phyloP scores from a whole-genome alignment of 2,888 invertebrate species.

The Leptopilina drosophilae region DNA sequence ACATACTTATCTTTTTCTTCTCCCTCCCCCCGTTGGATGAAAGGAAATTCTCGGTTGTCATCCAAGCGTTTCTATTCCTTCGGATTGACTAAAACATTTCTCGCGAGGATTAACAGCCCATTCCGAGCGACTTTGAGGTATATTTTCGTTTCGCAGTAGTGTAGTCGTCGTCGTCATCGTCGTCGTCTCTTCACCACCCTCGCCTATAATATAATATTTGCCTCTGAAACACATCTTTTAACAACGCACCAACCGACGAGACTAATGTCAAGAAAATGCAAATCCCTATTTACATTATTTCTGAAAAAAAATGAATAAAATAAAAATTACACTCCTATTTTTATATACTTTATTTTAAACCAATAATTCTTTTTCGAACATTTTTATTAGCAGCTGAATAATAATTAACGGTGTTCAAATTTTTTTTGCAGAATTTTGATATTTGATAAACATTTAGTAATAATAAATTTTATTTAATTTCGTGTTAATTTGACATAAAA shows the following conservation, averaged over 20 bases:
- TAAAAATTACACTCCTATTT: too few species aligned
- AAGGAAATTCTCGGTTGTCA: constrained; percentile 22
- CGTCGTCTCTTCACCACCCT: constrained; percentile 27
- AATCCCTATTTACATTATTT: too few species aligned
- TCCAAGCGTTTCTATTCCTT: constrained; percentile 19
- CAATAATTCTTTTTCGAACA: too few species aligned
- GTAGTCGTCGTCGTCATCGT: not conserved
- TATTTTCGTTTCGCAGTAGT: constrained; percentile 59
- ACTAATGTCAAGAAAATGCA: too few species aligned
- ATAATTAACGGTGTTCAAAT: too few species aligned
- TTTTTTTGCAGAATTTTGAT: too few species aligned
- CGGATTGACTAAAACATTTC: constrained; percentile 26
- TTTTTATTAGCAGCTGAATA: too few species aligned
- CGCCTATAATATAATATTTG: constrained; percentile 19
- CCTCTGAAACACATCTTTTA: constrained; percentile 23
- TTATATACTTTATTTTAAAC: too few species aligned
- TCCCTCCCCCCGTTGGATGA: not conserved
- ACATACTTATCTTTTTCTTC: not conserved
- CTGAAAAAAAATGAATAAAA: too few species aligned
- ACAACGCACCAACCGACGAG: constrained; percentile 10
- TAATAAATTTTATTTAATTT: too few species aligned
- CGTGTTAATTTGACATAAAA: too few species aligned
- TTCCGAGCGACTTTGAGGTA: constrained; percentile 57
- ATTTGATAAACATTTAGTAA: too few species aligned
- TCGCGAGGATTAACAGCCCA: constrained; percentile 59